phyloP scores from a whole-genome alignment of 2,888 invertebrate species.

The Alsophila aescularia region DNA sequence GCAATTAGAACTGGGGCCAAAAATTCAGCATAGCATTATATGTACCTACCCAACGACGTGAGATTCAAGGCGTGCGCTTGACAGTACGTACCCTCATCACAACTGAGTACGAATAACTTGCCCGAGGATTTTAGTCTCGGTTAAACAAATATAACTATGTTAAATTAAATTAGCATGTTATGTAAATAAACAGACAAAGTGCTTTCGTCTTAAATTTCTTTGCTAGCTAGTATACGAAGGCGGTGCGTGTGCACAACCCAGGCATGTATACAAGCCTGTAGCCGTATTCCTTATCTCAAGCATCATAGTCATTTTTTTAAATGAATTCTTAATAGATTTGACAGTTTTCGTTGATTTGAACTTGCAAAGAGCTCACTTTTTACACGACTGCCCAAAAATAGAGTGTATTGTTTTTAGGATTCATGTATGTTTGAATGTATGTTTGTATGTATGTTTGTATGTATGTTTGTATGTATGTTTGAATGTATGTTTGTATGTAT shows the following conservation, averaged over 20 bases:
- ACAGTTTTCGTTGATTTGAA: too few relatives aligned
- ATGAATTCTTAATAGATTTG: too few relatives aligned
- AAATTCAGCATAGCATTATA: slow-evolving; percentile 2
- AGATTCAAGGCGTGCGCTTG: slow-evolving; percentile 42
- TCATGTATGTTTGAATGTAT: too few relatives aligned
- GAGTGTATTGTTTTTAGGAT: too few relatives aligned
- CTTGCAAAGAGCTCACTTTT: too few relatives aligned
- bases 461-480: too few relatives aligned
- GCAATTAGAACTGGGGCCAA: slow-evolving; percentile 5
- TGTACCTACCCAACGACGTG: slow-evolving; percentile 1
- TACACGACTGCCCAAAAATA: too few relatives aligned
- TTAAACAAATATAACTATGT: slow-evolving; percentile 37
- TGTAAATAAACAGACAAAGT: slow-evolving; percentile 20
- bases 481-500: too few relatives aligned
- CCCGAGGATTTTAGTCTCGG: slow-evolving; percentile 32
- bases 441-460: too few relatives aligned
- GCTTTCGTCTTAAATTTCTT: slow-evolving; percentile 3
- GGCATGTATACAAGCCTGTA: too few relatives aligned
- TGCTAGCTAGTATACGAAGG: not conserved
- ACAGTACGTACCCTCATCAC: slow-evolving; percentile 57
- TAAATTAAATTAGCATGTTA: slow-evolving; percentile 30
- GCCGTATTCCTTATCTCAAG: not conserved
- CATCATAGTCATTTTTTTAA: too few relatives aligned
- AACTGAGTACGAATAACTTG: slow-evolving; percentile 49
- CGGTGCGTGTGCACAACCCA: too few relatives aligned